phyloP scores from a whole-genome alignment of 1,140 invertebrate species.

The Papilio helenus region DNA sequence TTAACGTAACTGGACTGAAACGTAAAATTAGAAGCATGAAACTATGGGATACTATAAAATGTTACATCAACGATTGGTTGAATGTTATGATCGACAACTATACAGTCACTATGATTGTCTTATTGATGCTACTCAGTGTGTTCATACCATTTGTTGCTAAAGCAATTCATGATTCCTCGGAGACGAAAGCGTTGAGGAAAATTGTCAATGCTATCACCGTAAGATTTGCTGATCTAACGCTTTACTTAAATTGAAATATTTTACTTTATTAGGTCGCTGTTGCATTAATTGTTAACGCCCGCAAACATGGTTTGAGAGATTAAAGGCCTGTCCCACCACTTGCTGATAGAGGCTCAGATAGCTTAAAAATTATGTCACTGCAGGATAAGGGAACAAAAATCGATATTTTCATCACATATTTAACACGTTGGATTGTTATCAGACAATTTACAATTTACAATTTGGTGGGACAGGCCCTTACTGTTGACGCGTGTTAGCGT shows the following conservation, averaged over 20 bases:
- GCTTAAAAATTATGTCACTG: no score
- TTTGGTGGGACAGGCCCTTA: no score
- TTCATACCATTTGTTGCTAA: conserved; percentile 55
- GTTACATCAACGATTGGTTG: neutral
- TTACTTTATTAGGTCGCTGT: no score
- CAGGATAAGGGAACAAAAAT: no score
- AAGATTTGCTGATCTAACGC: conserved; percentile 31
- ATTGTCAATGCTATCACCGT: conserved; percentile 60
- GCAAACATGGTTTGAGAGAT: no score
- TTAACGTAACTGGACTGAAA: neutral
- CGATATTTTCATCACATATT: no score
- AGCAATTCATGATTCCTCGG: conserved; percentile 52
- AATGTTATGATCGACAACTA: conserved; percentile 43
- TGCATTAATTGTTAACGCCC: no score
- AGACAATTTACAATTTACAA: no score
- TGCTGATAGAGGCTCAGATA: no score
- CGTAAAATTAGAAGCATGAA: neutral
- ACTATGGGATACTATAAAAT: conserved; percentile 8
- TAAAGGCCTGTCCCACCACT: no score
- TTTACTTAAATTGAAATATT: conserved; percentile 8
- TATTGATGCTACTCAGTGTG: conserved; percentile 53
- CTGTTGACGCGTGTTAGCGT: no score
- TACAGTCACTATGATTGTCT: conserved; percentile 44
- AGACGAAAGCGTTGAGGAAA: conserved; percentile 60
- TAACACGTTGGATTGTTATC: no score